phyloP scores from a whole-genome alignment of 2,113 vertebrate species.

The Geococcyx californianus region DNA sequence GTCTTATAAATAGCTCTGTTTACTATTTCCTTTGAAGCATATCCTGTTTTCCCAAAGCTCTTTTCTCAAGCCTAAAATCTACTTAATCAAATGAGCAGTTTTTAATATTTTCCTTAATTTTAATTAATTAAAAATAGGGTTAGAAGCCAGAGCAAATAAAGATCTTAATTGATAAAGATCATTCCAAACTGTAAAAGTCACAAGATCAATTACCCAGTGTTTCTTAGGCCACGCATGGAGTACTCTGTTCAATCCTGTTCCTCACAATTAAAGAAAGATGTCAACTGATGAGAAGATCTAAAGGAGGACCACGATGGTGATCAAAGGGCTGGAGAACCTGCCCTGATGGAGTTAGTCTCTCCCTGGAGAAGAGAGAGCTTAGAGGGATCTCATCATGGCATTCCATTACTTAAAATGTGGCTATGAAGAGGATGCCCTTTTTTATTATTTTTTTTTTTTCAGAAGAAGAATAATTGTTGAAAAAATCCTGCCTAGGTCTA shows the following conservation, averaged over 20 bases:
- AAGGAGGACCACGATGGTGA: not conserved
- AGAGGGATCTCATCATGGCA: not conserved
- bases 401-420: not conserved
- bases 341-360: not conserved
- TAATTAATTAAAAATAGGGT: not conserved
- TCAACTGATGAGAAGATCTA: not conserved
- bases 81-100: not conserved
- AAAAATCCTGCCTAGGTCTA: not conserved
- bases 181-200: not conserved
- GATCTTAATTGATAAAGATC: not conserved
- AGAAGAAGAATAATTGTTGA: not conserved
- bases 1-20: not conserved
- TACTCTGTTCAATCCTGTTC: not conserved
- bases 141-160: not conserved
- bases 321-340: not conserved
- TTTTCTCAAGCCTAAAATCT: not conserved
- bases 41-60: not conserved
- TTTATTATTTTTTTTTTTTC: not conserved
- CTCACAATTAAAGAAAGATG: fast-evolving
- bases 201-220: fast-evolving
- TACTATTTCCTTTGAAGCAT: not conserved
- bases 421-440: not conserved
- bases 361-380: not conserved
- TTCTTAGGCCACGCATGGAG: not conserved
- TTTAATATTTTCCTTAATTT: not conserved